Evolutionary conservation across 2,797 vertebrate genomes (phyloP).

Genomic region (Erpetoichthys calabaricus): DNA sequence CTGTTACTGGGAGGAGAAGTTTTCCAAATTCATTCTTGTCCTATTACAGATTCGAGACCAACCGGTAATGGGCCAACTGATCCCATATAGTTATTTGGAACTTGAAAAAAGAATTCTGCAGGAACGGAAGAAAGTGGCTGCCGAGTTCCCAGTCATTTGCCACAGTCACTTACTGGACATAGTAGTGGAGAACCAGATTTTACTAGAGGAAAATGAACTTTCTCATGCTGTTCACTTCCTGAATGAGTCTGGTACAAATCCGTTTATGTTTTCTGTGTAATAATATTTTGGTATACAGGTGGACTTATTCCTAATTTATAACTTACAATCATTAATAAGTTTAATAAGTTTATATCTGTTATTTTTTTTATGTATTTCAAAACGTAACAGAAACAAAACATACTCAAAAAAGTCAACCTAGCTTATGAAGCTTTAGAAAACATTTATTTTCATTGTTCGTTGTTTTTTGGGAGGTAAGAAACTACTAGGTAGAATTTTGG

Average conservation of each 20-base stretch:
- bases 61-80: conserved; percentile 82
- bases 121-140: conserved; percentile 55
- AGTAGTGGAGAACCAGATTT: conserved; percentile 70
- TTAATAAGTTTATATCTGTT: background rate
- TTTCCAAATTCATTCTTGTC: background rate
- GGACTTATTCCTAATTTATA: background rate
- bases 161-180: conserved; percentile 61
- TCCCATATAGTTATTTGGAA: conserved; percentile 89
- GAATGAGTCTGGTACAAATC: conserved; percentile 68
- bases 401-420: too few relatives aligned
- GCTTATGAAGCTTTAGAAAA: too few relatives aligned
- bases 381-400: too few relatives aligned
- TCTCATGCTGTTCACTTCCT: conserved; percentile 83
- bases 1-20: too few relatives aligned
- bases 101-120: conserved; percentile 71
- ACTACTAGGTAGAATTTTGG: too few relatives aligned
- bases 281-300: background rate
- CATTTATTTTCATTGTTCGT: too few relatives aligned
- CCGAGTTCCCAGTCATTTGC: conserved; percentile 78
- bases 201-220: conserved; percentile 81
- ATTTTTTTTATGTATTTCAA: background rate
- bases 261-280: too few relatives aligned
- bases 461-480: too few relatives aligned
- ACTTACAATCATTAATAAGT: background rate
- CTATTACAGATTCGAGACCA: conserved; percentile 74